These are phyloP conservation scores for Hydrolagus colliei DNA, from an alignment of 2,797 vertebrate genomes.

Conservation along the genomic window DNA sequence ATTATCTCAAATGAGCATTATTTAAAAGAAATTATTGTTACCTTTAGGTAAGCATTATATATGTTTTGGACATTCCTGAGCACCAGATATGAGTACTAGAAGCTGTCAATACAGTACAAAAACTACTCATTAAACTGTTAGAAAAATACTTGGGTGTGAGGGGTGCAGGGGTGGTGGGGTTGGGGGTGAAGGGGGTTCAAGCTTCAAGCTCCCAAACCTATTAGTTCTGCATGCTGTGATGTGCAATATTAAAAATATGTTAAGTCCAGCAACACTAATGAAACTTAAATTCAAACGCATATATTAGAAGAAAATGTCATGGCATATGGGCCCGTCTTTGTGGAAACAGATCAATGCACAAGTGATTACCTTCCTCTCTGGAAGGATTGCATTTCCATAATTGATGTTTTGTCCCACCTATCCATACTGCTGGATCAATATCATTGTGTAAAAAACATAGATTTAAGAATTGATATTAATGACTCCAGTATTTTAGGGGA, in stretches of 20 bases:
- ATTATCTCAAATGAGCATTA: too few relatives aligned
- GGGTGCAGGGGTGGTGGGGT: background rate
- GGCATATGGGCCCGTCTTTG: background rate
- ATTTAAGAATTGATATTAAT: background rate
- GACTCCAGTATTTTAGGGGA: too few relatives aligned
- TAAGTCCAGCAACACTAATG: background rate
- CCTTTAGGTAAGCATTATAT: background rate
- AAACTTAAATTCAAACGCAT: background rate
- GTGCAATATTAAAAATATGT: background rate
- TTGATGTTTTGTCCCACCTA: background rate
- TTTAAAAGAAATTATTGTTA: too few relatives aligned
- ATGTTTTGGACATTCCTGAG: background rate
- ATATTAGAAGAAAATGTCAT: background rate
- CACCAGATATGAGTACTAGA: background rate
- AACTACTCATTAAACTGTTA: background rate
- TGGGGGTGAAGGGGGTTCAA: background rate
- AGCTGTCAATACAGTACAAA: background rate
- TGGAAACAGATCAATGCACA: background rate
- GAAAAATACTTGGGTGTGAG: background rate
- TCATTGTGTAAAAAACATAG: background rate
- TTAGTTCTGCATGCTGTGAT: background rate
- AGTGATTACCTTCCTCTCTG: background rate
- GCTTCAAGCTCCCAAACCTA: background rate
- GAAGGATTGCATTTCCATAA: background rate
- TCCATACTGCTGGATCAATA: slow-evolving; percentile 2